A percentile compares a stretch with the other conserved stretches of the same genome.
Conservation (phyloP, 2,113 vertebrate genomes). For the Grallaria varia region DNA sequence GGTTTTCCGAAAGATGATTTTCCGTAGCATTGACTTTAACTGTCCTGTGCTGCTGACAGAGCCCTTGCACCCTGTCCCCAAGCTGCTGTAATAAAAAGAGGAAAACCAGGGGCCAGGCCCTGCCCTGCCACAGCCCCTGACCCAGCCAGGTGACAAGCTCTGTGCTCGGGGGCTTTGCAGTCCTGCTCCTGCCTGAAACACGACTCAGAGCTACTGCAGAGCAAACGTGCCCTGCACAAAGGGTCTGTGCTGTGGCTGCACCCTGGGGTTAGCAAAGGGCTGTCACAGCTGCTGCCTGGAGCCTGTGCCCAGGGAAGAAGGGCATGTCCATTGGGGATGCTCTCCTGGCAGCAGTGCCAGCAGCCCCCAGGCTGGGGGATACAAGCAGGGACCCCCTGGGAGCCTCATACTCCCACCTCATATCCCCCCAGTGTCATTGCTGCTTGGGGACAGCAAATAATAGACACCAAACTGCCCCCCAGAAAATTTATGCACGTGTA, state of each 20-base stretch:
- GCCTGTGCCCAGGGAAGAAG: background rate
- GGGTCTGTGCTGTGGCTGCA: background rate
- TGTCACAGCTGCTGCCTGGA: background rate
- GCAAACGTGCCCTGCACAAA: background rate
- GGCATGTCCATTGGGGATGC: background rate
- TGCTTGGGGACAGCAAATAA: background rate
- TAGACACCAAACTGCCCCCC: background rate
- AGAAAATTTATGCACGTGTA: background rate
- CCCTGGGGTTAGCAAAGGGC: background rate
- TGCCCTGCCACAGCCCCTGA: background rate
- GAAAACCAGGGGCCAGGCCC: background rate
- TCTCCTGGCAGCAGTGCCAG: background rate
- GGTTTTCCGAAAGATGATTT: background rate
- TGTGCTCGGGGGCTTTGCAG: background rate
- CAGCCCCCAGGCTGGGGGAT: background rate
- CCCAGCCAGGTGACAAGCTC: background rate
- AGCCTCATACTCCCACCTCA: background rate
- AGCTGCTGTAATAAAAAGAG: background rate
- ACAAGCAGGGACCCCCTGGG: background rate
- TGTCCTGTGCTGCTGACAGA: background rate
- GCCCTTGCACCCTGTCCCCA: fast-evolving
- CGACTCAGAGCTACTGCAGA: background rate
- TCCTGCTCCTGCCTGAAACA: background rate
- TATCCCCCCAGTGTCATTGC: background rate
- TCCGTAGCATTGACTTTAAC: background rate